These are phyloP conservation scores for Paracanthobrama guichenoti DNA, from an alignment of 2,113 vertebrate genomes.

Conservation along the genomic window DNA sequence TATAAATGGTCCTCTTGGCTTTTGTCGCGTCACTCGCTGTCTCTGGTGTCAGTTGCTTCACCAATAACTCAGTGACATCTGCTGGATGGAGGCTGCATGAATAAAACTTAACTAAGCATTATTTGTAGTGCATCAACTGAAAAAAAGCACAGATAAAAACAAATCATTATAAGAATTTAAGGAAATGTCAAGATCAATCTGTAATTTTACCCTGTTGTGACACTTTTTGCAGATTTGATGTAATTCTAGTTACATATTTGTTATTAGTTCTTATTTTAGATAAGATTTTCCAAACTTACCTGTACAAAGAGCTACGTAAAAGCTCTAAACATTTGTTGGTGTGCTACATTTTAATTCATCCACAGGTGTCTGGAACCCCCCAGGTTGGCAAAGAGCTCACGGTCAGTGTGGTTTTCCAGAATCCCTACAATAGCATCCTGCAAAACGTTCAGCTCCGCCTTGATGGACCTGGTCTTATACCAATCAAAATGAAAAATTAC, in stretches of 20 bases:
- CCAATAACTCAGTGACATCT: too few species aligned
- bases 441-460: constrained; percentile 69
- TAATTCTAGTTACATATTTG: background rate
- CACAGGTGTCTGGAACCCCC: constrained; percentile 43
- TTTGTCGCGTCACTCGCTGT: too few species aligned
- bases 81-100: too few species aligned
- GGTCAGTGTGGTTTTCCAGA: constrained; percentile 81
- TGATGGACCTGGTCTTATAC: constrained; percentile 77
- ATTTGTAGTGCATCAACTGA: too few species aligned
- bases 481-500: constrained; percentile 68
- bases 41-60: too few species aligned
- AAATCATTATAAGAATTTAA: too few species aligned
- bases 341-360: background rate
- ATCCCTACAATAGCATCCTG: constrained; percentile 74
- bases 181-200: too few species aligned
- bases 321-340: background rate
- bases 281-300: background rate
- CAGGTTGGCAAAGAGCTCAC: constrained; percentile 59
- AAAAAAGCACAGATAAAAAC: too few species aligned
- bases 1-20: too few species aligned
- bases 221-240: too few species aligned
- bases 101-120: too few species aligned
- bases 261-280: background rate
- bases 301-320: background rate
- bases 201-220: too few species aligned